phyloP scores from a whole-genome alignment of 1,140 invertebrate species.

The Hydropsyche tenuis region DNA sequence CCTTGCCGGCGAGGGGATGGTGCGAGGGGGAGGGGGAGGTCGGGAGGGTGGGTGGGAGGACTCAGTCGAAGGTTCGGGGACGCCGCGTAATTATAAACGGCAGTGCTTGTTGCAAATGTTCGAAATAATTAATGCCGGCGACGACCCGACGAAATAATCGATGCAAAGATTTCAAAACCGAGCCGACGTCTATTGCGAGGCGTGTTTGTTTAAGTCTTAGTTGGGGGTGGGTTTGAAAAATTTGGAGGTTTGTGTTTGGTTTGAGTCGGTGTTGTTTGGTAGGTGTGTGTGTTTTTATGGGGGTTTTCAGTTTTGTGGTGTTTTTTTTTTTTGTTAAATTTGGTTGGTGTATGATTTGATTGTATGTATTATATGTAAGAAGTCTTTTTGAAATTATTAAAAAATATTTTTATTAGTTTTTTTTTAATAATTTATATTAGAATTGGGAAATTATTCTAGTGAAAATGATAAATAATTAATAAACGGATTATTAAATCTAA shows the following conservation, averaged over 20 bases:
- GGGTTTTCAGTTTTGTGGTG: too few species aligned
- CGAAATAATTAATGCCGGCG: slow-evolving; percentile 53
- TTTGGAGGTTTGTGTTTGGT: background rate
- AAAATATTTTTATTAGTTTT: too few species aligned
- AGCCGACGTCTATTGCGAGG: background rate
- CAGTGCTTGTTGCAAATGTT: slow-evolving; percentile 52
- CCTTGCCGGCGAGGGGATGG: slow-evolving; percentile 33
- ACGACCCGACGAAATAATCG: slow-evolving; percentile 51
- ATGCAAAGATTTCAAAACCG: slow-evolving; percentile 50
- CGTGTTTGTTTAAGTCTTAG: background rate
- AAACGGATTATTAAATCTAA: too few species aligned
- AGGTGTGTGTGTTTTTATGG: background rate
- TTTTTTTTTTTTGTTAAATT: too few species aligned
- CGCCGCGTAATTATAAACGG: slow-evolving; percentile 56
- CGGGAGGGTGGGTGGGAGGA: slow-evolving; percentile 32
- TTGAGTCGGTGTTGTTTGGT: background rate
- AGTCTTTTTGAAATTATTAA: too few species aligned
- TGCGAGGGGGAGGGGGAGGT: slow-evolving; percentile 35
- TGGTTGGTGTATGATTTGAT: too few species aligned
- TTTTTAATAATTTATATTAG: too few species aligned
- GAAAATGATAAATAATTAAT: too few species aligned
- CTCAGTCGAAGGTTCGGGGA: too few species aligned
- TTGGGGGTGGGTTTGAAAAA: background rate
- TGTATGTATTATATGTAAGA: too few species aligned
- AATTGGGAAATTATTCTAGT: too few species aligned